These are phyloP conservation scores for Montifringilla adamsi DNA, from an alignment of 2,113 vertebrate species.

Conservation along the genomic window DNA sequence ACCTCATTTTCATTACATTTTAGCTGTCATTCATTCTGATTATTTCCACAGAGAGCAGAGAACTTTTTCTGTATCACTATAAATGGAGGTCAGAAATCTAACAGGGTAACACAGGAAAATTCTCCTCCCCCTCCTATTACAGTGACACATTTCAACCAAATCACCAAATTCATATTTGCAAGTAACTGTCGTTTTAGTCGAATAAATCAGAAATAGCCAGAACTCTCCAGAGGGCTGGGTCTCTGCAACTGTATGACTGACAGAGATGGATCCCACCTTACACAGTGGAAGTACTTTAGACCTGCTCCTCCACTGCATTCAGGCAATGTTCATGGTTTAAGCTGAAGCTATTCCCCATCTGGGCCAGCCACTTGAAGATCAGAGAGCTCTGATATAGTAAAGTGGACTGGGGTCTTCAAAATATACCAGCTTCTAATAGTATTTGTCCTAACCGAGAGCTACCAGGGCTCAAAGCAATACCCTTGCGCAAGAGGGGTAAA, in stretches of 20 bases:
- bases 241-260: neutral
- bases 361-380: neutral
- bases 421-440: neutral
- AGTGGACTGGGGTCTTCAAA: neutral
- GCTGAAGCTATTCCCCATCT: neutral
- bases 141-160: neutral
- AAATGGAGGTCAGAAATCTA: neutral
- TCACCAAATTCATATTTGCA: neutral
- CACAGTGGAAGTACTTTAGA: neutral
- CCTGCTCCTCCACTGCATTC: neutral
- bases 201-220: neutral
- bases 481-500: neutral
- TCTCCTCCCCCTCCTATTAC: neutral
- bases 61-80: neutral
- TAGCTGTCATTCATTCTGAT: neutral
- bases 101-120: neutral
- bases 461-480: neutral
- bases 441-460: neutral
- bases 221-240: neutral
- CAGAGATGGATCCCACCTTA: neutral
- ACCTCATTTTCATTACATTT: neutral
- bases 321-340: neutral
- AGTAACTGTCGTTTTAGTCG: neutral
- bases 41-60: neutral
- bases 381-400: neutral